Evolutionary conservation across 2,888 invertebrate genomes (phyloP).

Genomic region (Scrobipalpa atriplicella): DNA sequence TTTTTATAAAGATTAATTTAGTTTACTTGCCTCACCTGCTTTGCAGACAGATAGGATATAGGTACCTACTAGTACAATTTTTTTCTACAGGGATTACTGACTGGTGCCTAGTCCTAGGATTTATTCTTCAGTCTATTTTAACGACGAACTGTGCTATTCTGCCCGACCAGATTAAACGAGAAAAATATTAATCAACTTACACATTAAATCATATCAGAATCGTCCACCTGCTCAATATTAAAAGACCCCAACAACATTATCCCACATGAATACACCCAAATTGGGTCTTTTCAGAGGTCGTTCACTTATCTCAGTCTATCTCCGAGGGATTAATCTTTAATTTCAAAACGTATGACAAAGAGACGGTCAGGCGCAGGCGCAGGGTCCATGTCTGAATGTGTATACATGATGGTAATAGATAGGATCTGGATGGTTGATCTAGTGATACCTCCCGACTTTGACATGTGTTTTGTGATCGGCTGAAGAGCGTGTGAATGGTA

Average conservation of each 20-base stretch:
- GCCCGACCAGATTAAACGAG: no score
- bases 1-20: no score
- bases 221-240: slow-evolving; percentile 26
- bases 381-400: neutral
- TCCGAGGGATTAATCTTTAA: slow-evolving; percentile 66
- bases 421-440: slow-evolving; percentile 35
- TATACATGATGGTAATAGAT: slow-evolving; percentile 30
- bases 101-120: no score
- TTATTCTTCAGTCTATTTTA: neutral
- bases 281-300: slow-evolving; percentile 60
- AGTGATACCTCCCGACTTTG: slow-evolving; percentile 28
- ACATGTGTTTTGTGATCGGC: slow-evolving; percentile 25
- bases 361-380: slow-evolving; percentile 21
- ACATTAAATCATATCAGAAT: slow-evolving; percentile 10
- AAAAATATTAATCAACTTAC: no score
- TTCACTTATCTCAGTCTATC: slow-evolving; percentile 50
- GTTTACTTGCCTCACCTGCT: no score
- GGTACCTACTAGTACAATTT: no score
- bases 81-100: no score
- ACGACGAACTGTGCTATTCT: no score
- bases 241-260: slow-evolving; percentile 38
- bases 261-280: slow-evolving; percentile 55
- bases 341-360: slow-evolving; percentile 52
- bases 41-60: no score
- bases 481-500: slow-evolving; percentile 25